phyloP scores from a whole-genome alignment of 35 echinoderm and acorn worm species.

The Amphiura filiformis region DNA sequence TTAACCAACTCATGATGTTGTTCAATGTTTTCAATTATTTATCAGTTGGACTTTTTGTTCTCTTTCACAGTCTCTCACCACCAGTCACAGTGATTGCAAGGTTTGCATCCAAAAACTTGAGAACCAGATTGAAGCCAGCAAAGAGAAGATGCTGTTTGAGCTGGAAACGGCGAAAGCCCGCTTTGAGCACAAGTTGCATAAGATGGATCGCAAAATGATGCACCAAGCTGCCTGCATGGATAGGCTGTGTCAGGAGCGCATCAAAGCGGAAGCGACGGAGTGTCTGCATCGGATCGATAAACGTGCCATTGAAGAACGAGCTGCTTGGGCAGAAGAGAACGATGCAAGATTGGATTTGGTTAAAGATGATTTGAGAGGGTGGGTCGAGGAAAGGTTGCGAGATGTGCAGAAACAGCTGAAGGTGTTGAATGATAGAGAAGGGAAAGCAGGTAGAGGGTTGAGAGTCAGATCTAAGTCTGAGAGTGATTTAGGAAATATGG shows the following conservation, averaged over 20 bases:
- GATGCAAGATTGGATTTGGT: constrained; percentile 52
- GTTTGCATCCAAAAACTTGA: constrained; percentile 86
- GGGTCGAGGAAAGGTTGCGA: constrained; percentile 71
- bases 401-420: constrained; percentile 65
- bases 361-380: constrained; percentile 60
- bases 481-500: constrained; percentile 31
- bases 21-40: too few relatives aligned
- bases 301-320: constrained; percentile 73
- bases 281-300: constrained; percentile 86
- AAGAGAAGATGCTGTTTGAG: constrained; percentile 88
- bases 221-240: constrained; percentile 91
- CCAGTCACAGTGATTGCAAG: constrained; percentile 77
- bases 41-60: too few relatives aligned
- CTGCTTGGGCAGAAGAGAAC: constrained; percentile 55
- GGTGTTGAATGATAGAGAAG: neutral
- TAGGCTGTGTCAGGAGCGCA: constrained; percentile 72
- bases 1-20: too few relatives aligned
- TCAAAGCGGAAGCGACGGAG: constrained; percentile 77
- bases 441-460: constrained; percentile 16
- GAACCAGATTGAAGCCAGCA: constrained; percentile 94
- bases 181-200: constrained; percentile 70
- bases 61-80: constrained; percentile 54
- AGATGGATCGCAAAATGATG: constrained; percentile 78
- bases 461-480: neutral
- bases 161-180: constrained; percentile 77